A percentile compares a stretch with the other conserved stretches of the same genome.
phyloP scores from a whole-genome alignment of 2,888 invertebrate species.

The Nineta flava region DNA sequence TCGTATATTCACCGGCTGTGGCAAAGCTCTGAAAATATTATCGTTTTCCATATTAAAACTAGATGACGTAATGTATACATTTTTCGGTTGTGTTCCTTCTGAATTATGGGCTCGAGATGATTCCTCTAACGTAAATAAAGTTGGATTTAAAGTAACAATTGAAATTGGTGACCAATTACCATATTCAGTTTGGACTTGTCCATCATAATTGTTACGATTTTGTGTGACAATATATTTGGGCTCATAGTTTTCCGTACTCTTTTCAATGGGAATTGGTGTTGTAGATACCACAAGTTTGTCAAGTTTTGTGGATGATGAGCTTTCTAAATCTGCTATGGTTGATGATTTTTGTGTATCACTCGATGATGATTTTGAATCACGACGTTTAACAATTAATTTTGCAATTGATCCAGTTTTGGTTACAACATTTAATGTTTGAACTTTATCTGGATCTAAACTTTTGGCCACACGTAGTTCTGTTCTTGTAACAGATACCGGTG shows the following conservation, averaged over 20 bases:
- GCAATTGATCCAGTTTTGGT: conserved; percentile 62
- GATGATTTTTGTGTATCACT: conserved; percentile 14
- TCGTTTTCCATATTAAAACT: conserved; percentile 25
- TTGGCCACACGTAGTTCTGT: conserved; percentile 63
- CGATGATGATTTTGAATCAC: conserved; percentile 37
- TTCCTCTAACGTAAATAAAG: conserved; percentile 20
- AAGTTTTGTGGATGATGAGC: conserved; percentile 27
- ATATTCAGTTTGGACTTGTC: conserved; percentile 23
- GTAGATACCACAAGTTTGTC: conserved; percentile 28
- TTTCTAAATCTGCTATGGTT: conserved; percentile 22
- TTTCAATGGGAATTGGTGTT: conserved; percentile 26
- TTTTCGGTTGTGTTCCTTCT: conserved; percentile 16
- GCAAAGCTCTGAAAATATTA: conserved; percentile 31
- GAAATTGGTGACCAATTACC: conserved; percentile 27
- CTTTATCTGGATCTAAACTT: conserved; percentile 59
- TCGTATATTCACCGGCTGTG: conserved; percentile 50
- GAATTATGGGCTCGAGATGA: not conserved
- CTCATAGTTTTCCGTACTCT: conserved; percentile 21
- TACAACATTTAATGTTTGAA: conserved; percentile 59
- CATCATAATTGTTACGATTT: conserved; percentile 22
- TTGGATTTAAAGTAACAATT: conserved; percentile 22
- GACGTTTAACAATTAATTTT: conserved; percentile 58
- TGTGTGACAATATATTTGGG: conserved; percentile 23
- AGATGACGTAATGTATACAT: conserved; percentile 22
- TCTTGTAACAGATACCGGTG: conserved; percentile 42